phyloP scores from a whole-genome alignment of 2,888 invertebrate genomes.

The Caenorhabditis panamensis region DNA sequence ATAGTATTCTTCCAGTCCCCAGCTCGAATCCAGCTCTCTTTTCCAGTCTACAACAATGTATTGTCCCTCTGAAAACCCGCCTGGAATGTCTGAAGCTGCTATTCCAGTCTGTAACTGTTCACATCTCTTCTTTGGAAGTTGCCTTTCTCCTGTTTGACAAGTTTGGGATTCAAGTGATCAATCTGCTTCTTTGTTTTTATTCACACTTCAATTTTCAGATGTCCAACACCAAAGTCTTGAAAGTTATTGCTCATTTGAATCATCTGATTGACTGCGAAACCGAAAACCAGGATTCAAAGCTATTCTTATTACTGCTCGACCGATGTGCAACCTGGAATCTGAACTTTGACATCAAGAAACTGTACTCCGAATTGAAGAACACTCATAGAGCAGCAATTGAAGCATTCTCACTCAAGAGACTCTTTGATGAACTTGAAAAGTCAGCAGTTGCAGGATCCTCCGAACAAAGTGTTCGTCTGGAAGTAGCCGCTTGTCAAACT shows the following conservation, averaged over 20 bases:
- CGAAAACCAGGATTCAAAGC: neutral
- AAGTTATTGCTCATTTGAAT: slow-evolving; percentile 32
- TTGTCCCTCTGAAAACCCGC: slow-evolving; percentile 25
- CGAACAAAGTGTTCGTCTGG: slow-evolving; percentile 41
- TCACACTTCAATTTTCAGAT: slow-evolving; percentile 17
- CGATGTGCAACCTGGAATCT: neutral
- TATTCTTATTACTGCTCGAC: slow-evolving; percentile 24
- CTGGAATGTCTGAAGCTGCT: slow-evolving; percentile 27
- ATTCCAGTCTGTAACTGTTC: neutral
- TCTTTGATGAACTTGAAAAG: slow-evolving; percentile 18
- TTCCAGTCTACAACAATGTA: slow-evolving; percentile 11
- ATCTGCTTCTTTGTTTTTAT: neutral
- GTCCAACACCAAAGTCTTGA: slow-evolving; percentile 5
- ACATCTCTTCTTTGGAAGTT: slow-evolving; percentile 14
- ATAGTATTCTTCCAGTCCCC: slow-evolving; percentile 2
- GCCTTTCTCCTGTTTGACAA: slow-evolving; percentile 25
- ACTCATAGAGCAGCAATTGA: slow-evolving; percentile 13
- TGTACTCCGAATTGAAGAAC: slow-evolving; percentile 1
- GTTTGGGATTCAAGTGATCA: slow-evolving; percentile 26
- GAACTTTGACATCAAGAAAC: neutral
- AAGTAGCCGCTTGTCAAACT: slow-evolving; percentile 30
- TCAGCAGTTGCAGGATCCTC: slow-evolving; percentile 24
- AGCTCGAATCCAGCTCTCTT: slow-evolving; percentile 6
- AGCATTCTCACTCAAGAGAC: slow-evolving; percentile 26
- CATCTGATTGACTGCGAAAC: slow-evolving; percentile 34